Evolutionary conservation across 2,888 invertebrate species (phyloP).

Genomic region (Gryllus longicercus): DNA sequence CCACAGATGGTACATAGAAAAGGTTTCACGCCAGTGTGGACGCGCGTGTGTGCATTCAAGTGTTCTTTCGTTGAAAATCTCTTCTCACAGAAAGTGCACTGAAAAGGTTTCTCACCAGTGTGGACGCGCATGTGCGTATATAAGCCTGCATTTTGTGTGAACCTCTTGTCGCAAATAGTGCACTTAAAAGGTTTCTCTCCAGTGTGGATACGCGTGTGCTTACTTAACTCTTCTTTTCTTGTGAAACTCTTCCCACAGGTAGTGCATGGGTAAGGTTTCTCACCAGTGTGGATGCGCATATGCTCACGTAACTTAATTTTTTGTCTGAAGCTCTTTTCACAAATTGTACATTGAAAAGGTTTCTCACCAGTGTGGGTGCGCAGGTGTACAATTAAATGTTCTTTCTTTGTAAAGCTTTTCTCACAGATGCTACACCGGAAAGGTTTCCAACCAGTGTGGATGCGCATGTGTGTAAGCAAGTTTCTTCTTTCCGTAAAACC

Average conservation of each 20-base stretch:
- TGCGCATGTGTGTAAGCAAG: background rate
- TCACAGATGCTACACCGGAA: background rate
- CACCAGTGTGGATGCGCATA: background rate
- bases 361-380: background rate
- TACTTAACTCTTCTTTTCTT: background rate
- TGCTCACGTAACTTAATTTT: background rate
- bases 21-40: background rate
- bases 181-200: background rate
- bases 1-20: background rate
- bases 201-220: background rate
- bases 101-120: constrained; percentile 1
- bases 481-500: background rate
- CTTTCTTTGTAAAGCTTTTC: background rate
- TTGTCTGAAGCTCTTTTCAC: background rate
- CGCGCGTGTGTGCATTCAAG: background rate
- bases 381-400: background rate
- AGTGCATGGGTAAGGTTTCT: background rate
- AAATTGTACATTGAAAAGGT: background rate
- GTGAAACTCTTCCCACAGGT: background rate
- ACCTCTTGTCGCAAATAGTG: background rate
- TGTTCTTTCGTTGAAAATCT: background rate
- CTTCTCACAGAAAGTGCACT: background rate
- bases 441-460: background rate
- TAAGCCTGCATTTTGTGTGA: background rate
- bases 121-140: background rate